Base-by-base conservation (phyloP, 1,140 invertebrate genomes). In the Drosophila burlai region DNA sequence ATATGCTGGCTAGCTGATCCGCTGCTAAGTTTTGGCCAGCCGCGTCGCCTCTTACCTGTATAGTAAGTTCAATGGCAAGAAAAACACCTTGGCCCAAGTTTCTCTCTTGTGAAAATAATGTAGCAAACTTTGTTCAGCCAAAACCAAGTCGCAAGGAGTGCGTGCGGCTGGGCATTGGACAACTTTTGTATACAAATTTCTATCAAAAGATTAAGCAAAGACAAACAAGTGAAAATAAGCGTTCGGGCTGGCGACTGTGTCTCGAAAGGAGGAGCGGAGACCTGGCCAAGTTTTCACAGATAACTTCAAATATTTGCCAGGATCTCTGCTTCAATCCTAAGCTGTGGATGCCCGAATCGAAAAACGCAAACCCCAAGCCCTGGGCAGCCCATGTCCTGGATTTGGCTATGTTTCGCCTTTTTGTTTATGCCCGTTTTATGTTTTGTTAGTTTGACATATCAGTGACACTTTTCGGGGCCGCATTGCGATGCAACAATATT, bases 161-260 rank as follows among this genome's bases (percentile, higher is more conserved):
- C 43, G 65, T 18, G 60, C 31, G 63, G 65, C 26, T n/a, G 38
- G 43, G 24, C 34, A 46, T 42, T 42, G 73, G 29, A 74, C 81
- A 89, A 89, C 68, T 90, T 89, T 90, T 80, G 67, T 74, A 90
- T 89, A 89, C 84, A 90, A 89, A 89, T 89, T 90, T 89, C 85
- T 89, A 89, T 90, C 85, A 90, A 90, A 89, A 89, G 84, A 89
- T 89, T 89, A 89, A 89, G 84, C 81, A 89, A 87, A 87, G 84
- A 87, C 84, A 87, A 87, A 87, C 77, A 87, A 87, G 77, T 78
- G 81, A 78, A 79, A 76, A 83, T 55, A 77, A 76, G 62, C 66
- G 60, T 52, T 66, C 52, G 34, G 60, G 18, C 63, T 52, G 49
- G 52, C 67, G 29, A 11, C 55, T 10, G 1, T 11, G 26, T 29